Evolutionary conservation across 1,140 invertebrate genomes (phyloP), one percentile per base, ranked within the genome.

Genomic region (Scaptodrosophila lebanonensis): DNA sequence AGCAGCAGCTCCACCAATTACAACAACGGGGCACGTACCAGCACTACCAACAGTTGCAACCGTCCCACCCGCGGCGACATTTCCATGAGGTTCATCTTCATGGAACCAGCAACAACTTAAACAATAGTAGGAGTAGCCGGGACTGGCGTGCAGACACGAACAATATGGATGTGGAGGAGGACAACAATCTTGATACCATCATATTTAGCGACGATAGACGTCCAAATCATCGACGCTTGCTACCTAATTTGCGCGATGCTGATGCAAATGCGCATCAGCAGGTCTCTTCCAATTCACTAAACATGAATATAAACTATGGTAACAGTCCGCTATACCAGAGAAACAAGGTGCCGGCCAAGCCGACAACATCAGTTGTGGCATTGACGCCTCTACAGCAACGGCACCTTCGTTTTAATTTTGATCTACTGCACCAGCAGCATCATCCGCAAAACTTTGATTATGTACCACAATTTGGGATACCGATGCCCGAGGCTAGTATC

Each of bases 251-350:
- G 29, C 56, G 56, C 2, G 65, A 79, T 36, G 76, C 75, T 5
- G 61, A 66, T 22, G 30, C 66, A 6, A 40, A 30, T 2, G 6
- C 43, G 27, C 61, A 73, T 7, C 69, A 75, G 35, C 27, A 59
- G 6, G 61, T 32, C 17, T 50, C 77, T 4, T 76, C 71, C 7
- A 82, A 76, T 27, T 59, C 58, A 16, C 57, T 73, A 1, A 85
- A 85, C 30, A 84, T 84, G 79, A 84, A 84, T 56, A 66, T 85
- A 3, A 85, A 76, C 33, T 76, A 57, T 12, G 72, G 71, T 45
- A 64, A 79, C 11, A 85, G 83, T 44, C 83, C 76, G 0, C 27
- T 76, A 1, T 85, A 83, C 42, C 83, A 86, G 27, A 73, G 73
- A 3, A 86, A 86, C 35, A 86, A 86, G 32, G 56, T 86, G 6